Evolutionary conservation across 2,113 vertebrate genomes (phyloP), one percentile per base, ranked within the genome.

Genomic region (Regulus satrapa): DNA sequence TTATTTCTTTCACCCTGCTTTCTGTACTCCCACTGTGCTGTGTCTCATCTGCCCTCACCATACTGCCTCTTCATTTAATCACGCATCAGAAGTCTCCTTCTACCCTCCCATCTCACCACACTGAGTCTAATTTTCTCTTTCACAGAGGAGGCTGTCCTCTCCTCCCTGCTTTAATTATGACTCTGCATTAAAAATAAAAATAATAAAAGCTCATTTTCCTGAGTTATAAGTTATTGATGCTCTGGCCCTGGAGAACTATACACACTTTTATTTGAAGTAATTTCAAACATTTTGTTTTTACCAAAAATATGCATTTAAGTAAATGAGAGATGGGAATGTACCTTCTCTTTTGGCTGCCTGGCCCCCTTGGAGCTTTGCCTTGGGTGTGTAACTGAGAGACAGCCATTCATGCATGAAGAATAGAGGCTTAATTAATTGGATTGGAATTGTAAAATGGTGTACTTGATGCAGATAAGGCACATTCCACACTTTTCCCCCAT

Each of bases 401-500:
- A 19, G 89, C 80, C 91, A 97, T 72, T 88, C 95, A 96, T 90
- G 92, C 95, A 96, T 97, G 95, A 97, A 97, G 94, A 97, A 97
- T 46, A 88, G 89, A 97, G 79, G 93, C 88, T 97, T 97, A 98
- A 98, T 97, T 95, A 96, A 96, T 97, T 97, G 94, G 91, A 87
- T 76, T 97, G 94, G 94, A 97, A 98, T 94, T 97, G 96, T 97
- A 97, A 97, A 97, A 97, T 96, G 89, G 84, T 95, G 91, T 69
- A 84, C 80, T 97, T 97, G 93, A 97, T 97, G 95, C 96, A 94
- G 94, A 76, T 94, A 96, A 95, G 92, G 83, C 92, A 95, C 88
- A 96, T 97, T 98, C 95, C 85, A 91, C 88, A 94, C 73, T 94
- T 89, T 91, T 94, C 85, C 88, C 88, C 85, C 68, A 94, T 95